Base-by-base conservation (phyloP, 2,888 invertebrate species). In the Apamea epomidion region DNA sequence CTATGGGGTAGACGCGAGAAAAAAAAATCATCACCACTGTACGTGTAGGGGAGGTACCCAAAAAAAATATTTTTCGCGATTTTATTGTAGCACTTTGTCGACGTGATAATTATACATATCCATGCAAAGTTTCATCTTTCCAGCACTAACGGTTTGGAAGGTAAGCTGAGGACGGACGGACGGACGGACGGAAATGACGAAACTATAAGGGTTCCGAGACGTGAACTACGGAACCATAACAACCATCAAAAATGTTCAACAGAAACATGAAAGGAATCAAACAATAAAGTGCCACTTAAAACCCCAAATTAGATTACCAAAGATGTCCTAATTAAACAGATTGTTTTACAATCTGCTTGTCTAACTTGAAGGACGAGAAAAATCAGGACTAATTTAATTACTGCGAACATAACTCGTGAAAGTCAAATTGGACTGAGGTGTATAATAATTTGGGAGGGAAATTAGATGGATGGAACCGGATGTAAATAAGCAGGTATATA, bases 301-400 rank as follows among this genome's bases (percentile, higher is more conserved):
- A 32, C 37, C 51, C 72, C 21, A 85, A 82, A 90, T 88, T 81
- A 78, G 78, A 86, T 90, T 78, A 87, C 70, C 45, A 83, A 85
- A 85, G 78, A 88, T 80, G 76, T 86, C 74, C 84, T 85, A 90
- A 90, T 90, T 83, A 83, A 84, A 76, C 80, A 89, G 78, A 89
- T 90, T 90, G 85, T 89, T 75, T 83, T 74, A 84, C 85, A 88
- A 85, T 88, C 74, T 81, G 64, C 82, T 80, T 76, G 78, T 64
- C 60, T 74, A 83, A 87, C 82, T 87, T 72, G 37, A 54, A 62
- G 65, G 79, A 85, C 65, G 80, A 74, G 82, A 87, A 84, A 86
- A 90, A 89, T 84, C 77, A 71, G 8, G 67, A 86, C 64, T 77
- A 82, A 89, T 81, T 90, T 76, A 83, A 88, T 89, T 86, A 86